Conservation (phyloP, 2,113 vertebrate genomes). For the Onychostoma macrolepis region DNA sequence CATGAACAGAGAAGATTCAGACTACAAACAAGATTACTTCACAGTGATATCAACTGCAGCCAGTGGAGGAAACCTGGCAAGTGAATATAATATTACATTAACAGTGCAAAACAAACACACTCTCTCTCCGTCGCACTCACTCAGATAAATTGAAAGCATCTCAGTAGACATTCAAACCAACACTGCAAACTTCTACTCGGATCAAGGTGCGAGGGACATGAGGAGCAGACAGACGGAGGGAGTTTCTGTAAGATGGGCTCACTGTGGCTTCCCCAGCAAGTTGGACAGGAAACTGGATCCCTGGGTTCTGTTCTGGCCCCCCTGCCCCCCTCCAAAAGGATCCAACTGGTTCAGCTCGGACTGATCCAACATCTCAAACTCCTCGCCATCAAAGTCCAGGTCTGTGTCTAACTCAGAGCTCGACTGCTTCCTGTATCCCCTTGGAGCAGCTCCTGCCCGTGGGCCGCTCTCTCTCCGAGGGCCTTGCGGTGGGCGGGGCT, state of each 20-base stretch:
- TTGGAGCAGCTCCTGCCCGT: conserved; percentile 58
- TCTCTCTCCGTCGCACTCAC: conserved; percentile 35
- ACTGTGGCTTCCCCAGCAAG: conserved; percentile 80
- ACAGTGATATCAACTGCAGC: conserved; percentile 76
- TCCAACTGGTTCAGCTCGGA: conserved; percentile 95
- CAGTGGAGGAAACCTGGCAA: conserved; percentile 61
- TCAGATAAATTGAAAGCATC: conserved; percentile 13
- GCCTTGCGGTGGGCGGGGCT: conserved; percentile 73
- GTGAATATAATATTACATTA: conserved; percentile 61
- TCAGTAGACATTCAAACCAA: conserved; percentile 35
- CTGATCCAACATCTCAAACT: conserved; percentile 98
- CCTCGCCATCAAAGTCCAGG: conserved; percentile 90
- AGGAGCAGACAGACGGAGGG: background rate
- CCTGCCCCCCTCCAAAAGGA: conserved; percentile 73
- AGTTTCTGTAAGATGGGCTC: conserved; percentile 35
- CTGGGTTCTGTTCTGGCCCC: conserved; percentile 55
- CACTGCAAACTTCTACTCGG: conserved; percentile 30
- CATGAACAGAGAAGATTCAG: conserved; percentile 20
- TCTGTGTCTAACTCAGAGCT: conserved; percentile 95
- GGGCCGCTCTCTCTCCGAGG: conserved; percentile 66
- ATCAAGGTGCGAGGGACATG: conserved; percentile 24
- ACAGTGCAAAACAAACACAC: conserved; percentile 47
- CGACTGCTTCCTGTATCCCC: conserved; percentile 80
- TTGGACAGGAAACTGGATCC: conserved; percentile 78
- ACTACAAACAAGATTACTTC: conserved; percentile 66